A percentile compares a stretch with the other conserved stretches of the same genome.
Conservation (phyloP, 2,113 vertebrate species). For the Gallinago media region DNA sequence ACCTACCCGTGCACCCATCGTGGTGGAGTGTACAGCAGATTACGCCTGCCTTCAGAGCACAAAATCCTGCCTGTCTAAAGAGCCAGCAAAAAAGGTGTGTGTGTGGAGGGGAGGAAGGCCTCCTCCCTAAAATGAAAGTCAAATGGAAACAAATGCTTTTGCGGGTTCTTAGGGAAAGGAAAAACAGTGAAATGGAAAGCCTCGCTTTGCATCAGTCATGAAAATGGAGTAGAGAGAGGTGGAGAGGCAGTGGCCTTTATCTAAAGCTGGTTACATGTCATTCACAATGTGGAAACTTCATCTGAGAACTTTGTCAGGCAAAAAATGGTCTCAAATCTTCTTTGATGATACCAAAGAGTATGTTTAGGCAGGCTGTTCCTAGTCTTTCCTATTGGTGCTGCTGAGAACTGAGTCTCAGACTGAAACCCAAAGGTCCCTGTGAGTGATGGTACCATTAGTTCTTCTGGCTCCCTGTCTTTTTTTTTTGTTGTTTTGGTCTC, state of each 20-base stretch:
- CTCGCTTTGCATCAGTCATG: background rate
- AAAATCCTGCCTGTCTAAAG: background rate
- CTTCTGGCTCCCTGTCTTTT: background rate
- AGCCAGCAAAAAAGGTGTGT: background rate
- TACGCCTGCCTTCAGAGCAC: rapidly evolving
- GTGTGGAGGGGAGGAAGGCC: background rate
- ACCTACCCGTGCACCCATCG: background rate
- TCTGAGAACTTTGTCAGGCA: background rate
- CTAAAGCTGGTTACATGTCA: background rate
- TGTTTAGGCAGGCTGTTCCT: background rate
- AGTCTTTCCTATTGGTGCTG: background rate
- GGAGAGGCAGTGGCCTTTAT: background rate
- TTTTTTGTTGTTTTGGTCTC: background rate
- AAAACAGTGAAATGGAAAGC: background rate
- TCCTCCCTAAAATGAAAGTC: background rate
- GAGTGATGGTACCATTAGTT: background rate
- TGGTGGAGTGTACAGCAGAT: background rate
- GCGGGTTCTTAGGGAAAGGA: background rate
- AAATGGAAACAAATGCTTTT: constrained; percentile 1
- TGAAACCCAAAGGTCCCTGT: background rate
- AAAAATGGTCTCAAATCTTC: background rate
- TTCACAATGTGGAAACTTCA: background rate
- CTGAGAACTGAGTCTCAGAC: background rate
- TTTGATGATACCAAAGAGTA: background rate
- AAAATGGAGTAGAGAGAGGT: background rate